Conservation (phyloP, 2,888 invertebrate species). For the Polymixis lichenea region DNA sequence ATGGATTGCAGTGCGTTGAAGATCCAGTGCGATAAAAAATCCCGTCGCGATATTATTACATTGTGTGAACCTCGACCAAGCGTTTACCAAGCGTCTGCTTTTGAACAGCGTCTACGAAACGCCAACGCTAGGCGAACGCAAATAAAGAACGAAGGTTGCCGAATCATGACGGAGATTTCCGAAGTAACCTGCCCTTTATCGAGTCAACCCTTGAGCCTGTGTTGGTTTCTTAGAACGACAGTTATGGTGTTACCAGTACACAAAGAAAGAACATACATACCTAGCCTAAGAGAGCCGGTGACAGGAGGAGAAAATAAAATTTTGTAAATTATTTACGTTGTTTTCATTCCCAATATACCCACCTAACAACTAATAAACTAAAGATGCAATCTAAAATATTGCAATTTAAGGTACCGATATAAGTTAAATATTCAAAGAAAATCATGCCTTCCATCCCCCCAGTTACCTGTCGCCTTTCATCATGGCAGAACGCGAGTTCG, state of each 20-base stretch:
- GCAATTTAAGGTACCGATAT: too few species aligned
- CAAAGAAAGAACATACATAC: constrained; percentile 86
- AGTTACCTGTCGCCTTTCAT: too few species aligned
- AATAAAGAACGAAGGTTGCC: background rate
- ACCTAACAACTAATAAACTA: background rate
- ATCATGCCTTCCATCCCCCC: too few species aligned
- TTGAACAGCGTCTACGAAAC: background rate
- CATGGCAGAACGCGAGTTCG: too few species aligned
- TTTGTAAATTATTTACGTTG: constrained; percentile 86
- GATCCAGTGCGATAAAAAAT: too few species aligned
- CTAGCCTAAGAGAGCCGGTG: constrained; percentile 87
- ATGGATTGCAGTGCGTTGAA: too few species aligned
- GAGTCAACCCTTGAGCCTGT: constrained; percentile 71
- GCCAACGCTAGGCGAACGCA: background rate
- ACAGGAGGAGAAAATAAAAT: constrained; percentile 87
- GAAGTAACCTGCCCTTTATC: constrained; percentile 16
- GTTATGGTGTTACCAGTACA: constrained; percentile 89
- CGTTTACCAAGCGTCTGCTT: background rate
- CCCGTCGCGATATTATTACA: too few species aligned
- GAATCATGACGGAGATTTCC: constrained; percentile 13
- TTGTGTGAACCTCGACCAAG: too few species aligned
- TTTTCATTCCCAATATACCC: constrained; percentile 70
- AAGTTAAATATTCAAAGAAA: too few species aligned
- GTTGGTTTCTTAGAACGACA: constrained; percentile 78
- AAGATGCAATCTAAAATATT: too few species aligned